Evolutionary conservation across 2,888 invertebrate genomes (phyloP).

Genomic region (Trachelus iudaicus): DNA sequence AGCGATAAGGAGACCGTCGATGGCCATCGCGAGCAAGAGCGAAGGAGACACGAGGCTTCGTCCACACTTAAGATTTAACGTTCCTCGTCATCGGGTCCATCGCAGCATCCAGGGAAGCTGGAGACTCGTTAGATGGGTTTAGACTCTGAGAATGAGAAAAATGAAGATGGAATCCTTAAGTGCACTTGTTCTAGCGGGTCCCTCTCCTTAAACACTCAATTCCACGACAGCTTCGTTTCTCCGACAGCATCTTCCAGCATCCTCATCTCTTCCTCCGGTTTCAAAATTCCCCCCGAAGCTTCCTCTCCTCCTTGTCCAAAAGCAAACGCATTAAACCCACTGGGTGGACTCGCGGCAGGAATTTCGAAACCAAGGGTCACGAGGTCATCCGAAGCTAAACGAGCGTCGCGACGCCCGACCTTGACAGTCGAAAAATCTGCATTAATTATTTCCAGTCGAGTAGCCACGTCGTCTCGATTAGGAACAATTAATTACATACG

Average conservation of each 20-base stretch:
- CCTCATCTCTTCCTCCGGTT: neutral
- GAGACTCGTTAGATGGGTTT: neutral
- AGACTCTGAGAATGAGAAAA: neutral
- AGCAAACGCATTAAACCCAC: neutral
- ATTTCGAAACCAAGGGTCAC: neutral
- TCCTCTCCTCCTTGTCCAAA: neutral
- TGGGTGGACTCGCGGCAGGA: neutral
- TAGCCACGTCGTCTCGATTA: neutral
- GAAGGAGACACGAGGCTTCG: neutral
- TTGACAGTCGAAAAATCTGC: neutral
- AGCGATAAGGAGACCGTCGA: too few relatives aligned
- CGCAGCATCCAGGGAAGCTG: neutral
- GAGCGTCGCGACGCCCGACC: neutral
- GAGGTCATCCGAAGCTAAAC: neutral
- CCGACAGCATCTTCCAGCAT: neutral
- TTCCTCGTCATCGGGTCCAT: neutral
- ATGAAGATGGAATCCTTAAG: neutral
- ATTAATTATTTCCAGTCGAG: neutral
- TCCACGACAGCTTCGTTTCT: neutral
- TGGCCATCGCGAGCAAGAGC: neutral
- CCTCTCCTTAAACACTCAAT: neutral
- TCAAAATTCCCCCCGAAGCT: neutral
- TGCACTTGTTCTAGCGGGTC: neutral
- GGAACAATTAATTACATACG: neutral
- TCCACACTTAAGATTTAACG: neutral